A percentile compares a stretch with the other conserved stretches of the same genome.
phyloP scores from a whole-genome alignment of 2,888 invertebrate species.

The Scelioninae gen. 1 region DNA sequence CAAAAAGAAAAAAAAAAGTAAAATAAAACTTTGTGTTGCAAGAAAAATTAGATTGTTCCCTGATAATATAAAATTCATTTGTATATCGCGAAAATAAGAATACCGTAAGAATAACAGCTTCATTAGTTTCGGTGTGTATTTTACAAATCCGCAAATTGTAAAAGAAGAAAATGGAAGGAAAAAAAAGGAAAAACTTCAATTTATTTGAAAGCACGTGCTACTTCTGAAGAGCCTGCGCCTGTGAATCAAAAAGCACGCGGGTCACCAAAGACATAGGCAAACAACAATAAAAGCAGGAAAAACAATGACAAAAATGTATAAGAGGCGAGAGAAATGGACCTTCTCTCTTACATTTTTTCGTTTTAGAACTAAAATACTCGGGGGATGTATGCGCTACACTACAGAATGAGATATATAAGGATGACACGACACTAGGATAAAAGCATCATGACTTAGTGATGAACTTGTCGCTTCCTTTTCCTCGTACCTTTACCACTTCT shows the following conservation, averaged over 20 bases:
- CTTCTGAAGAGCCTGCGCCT: conserved; percentile 26
- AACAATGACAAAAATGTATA: conserved; percentile 49
- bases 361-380: conserved; percentile 59
- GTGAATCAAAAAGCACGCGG: conserved; percentile 41
- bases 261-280: conserved; percentile 38
- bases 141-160: no score
- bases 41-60: conserved; percentile 1
- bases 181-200: conserved; percentile 37
- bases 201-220: conserved; percentile 55
- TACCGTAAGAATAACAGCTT: conserved; percentile 28
- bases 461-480: conserved; percentile 76
- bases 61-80: background rate
- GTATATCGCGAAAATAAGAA: conserved; percentile 17
- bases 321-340: conserved; percentile 60
- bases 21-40: no score
- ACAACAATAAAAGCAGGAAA: conserved; percentile 39
- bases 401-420: conserved; percentile 74
- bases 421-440: conserved; percentile 78
- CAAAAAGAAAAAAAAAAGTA: conserved; percentile 23
- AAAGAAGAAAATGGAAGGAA: no score
- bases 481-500: conserved; percentile 49
- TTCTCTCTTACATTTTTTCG: conserved; percentile 18
- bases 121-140: conserved; percentile 49
- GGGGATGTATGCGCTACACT: conserved; percentile 52
- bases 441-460: conserved; percentile 84